Conservation (phyloP, 2,797 vertebrate genomes). For the Chelonia mydas region DNA sequence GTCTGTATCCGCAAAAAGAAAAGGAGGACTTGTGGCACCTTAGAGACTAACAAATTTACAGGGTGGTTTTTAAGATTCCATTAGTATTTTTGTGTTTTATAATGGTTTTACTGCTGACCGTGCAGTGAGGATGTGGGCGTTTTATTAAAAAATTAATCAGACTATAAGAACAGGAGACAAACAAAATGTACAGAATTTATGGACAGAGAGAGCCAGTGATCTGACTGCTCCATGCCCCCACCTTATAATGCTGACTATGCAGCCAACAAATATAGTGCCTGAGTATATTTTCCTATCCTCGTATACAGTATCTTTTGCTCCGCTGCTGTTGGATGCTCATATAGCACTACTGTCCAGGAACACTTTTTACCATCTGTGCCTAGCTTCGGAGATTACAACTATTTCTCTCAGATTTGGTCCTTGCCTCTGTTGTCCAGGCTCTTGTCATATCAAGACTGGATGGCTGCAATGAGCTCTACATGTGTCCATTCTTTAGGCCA, state of each 20-base stretch:
- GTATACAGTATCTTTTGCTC: not conserved
- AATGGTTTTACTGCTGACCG: not conserved
- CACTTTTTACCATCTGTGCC: not conserved
- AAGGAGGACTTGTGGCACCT: no score
- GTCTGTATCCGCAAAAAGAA: no score
- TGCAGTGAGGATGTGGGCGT: not conserved
- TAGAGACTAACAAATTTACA: no score
- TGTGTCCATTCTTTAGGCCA: not conserved
- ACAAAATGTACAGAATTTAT: not conserved
- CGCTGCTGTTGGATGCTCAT: not conserved
- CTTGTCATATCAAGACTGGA: not conserved
- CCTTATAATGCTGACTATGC: not conserved
- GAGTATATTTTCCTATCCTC: not conserved
- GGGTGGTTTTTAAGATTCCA: not conserved
- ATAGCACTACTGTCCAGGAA: not conserved
- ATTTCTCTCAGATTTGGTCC: not conserved
- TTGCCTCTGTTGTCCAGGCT: not conserved
- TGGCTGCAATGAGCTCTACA: not conserved
- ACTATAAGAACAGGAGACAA: constrained; percentile 13
- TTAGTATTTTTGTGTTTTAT: not conserved
- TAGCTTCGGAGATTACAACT: not conserved
- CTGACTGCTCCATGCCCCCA: not conserved
- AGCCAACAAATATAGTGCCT: not conserved
- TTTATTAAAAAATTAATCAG: constrained; percentile 51
- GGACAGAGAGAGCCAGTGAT: not conserved